These are phyloP conservation scores for Sardinella longiceps DNA, from an alignment of 2,797 vertebrate genomes.

Conservation along the genomic window DNA sequence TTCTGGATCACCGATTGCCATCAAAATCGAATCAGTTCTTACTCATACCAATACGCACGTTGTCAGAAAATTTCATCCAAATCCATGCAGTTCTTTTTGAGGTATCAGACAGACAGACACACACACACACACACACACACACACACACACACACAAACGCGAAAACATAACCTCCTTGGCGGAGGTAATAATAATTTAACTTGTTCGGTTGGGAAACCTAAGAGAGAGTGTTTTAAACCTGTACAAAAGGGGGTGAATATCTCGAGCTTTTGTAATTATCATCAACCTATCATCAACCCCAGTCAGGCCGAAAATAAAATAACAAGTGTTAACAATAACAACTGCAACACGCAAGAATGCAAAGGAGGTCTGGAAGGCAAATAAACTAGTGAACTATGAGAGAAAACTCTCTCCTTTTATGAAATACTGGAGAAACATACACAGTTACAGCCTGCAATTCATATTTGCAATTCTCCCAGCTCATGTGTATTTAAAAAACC, in stretches of 20 bases:
- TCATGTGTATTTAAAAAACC: background rate
- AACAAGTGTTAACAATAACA: background rate
- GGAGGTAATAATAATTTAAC: too few relatives aligned
- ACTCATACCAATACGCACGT: too few relatives aligned
- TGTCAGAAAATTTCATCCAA: too few relatives aligned
- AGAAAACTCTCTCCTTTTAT: background rate
- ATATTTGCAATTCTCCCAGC: background rate
- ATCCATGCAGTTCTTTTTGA: too few relatives aligned
- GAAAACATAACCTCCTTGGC: too few relatives aligned
- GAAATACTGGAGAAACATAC: background rate
- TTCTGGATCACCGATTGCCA: too few relatives aligned
- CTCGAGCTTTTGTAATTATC: background rate
- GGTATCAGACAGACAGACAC: too few relatives aligned
- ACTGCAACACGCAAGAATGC: background rate
- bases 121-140: too few relatives aligned
- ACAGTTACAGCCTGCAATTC: background rate
- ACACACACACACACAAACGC: too few relatives aligned
- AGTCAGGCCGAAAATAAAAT: background rate
- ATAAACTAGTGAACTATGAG: background rate
- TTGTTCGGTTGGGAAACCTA: too few relatives aligned
- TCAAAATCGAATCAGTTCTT: too few relatives aligned
- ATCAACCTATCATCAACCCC: too few relatives aligned
- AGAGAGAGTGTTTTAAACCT: background rate
- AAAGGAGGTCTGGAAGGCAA: background rate
- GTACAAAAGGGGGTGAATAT: background rate